Evolutionary conservation across 2,113 vertebrate genomes (phyloP), one percentile per base, ranked within the genome.

Genomic region (Cephalopholis sonnerati): DNA sequence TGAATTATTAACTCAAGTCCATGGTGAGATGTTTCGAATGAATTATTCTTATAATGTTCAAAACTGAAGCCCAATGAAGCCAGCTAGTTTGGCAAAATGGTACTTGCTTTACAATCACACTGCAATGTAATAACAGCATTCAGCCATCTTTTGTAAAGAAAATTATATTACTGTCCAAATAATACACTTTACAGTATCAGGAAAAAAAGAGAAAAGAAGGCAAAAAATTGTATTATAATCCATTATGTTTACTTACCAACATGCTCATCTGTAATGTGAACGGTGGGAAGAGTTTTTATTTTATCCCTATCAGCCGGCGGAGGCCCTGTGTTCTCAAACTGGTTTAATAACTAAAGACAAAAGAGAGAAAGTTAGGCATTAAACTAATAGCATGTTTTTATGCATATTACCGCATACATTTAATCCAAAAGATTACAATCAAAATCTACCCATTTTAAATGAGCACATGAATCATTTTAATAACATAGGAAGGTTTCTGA

Each of bases 281-380:
- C 77, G 0, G 97, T 99, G 71, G 98, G 98, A 77, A 99, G 98
- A 89, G 95, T 97, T 94, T 99, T 98, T 85, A 99, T 99, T 93
- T 97, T 98, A 86, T 99, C 98, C 82, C 96, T 96, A 90, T 99
- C 98, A 25, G 98, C 98, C 63, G 98, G 98, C 0, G 98, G 98
- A 0, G 98, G 98, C 24, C 98, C 98, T 0, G 98, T 98, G 94
- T 98, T 99, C 94, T 99, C 98, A 96, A 99, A 99, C 89, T 99
- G 98, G 94, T 99, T 99, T 95, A 99, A 95, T 92, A 99, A 96
- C 98, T 99, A 63, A 41, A 82, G 10, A 48, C 8, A 8, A 75
- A 20, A 48, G 27, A 25, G 29, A 25, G 4, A 3, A 64, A 73
- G 48, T 53, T 53, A 64, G 18, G 54, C 29, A 59, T 59, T 1